A percentile compares a stretch with the other conserved stretches of the same genome.
These are phyloP conservation scores for Loripinus fragilis DNA, from an alignment of 2,888 invertebrate genomes.

Conservation along the genomic window DNA sequence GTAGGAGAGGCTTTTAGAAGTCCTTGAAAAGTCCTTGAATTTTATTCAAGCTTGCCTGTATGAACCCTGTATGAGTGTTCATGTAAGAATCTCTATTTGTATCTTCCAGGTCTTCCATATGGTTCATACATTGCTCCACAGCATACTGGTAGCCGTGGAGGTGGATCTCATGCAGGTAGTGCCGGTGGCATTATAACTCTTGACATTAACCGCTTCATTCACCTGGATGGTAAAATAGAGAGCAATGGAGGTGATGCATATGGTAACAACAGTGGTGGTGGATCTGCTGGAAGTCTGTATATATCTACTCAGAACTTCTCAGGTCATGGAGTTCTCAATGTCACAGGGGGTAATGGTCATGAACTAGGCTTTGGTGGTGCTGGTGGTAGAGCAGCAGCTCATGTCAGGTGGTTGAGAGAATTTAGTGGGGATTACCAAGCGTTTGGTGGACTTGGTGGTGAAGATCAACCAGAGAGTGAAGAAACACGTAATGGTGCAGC, in stretches of 20 bases:
- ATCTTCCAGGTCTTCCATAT: conserved; percentile 62
- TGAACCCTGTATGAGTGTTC: no score
- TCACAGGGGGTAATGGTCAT: conserved; percentile 66
- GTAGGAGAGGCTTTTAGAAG: no score
- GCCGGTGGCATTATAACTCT: conserved; percentile 69
- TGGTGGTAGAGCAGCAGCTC: conserved; percentile 71
- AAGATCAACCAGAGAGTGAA: conserved; percentile 26
- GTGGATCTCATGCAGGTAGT: conserved; percentile 61
- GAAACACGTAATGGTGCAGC: conserved; percentile 65
- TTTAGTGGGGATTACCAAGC: conserved; percentile 65
- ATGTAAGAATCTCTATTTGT: no score
- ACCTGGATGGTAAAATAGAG: conserved; percentile 69
- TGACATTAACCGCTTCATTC: conserved; percentile 59
- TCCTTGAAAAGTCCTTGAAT: no score
- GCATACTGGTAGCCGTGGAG: conserved; percentile 69
- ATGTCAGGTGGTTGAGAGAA: conserved; percentile 66
- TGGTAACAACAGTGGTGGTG: conserved; percentile 66
- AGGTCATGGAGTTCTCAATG: conserved; percentile 69
- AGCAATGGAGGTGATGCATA: conserved; percentile 63
- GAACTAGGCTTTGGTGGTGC: conserved; percentile 67
- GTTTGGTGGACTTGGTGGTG: conserved; percentile 67
- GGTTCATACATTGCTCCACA: conserved; percentile 66
- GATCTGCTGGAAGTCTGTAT: conserved; percentile 73
- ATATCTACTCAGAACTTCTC: conserved; percentile 69
- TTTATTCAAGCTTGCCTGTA: no score